Evolutionary conservation across 1,140 invertebrate species (phyloP).

Genomic region (Calliopsis andreniformis): DNA sequence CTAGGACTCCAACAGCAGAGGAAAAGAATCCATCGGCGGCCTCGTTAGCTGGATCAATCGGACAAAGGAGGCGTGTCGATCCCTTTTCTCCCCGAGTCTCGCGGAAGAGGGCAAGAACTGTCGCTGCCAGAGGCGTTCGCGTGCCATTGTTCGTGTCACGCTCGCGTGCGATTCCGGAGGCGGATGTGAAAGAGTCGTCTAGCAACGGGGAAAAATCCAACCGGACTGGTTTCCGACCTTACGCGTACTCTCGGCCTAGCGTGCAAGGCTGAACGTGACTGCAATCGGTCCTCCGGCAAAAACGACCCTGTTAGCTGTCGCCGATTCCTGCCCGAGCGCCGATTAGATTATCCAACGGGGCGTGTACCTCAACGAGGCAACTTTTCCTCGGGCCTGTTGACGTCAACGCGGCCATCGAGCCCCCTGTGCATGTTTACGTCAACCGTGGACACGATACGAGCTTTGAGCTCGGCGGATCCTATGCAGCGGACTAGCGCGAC

Average conservation of each 20-base stretch:
- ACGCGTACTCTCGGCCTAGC: conserved; percentile 22
- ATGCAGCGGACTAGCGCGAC: too few species aligned
- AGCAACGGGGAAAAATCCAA: conserved; percentile 39
- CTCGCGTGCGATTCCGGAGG: conserved; percentile 29
- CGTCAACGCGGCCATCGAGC: neutral
- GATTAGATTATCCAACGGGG: conserved; percentile 7
- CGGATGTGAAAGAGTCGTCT: conserved; percentile 35
- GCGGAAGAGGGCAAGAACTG: conserved; percentile 6
- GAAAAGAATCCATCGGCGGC: neutral
- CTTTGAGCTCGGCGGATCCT: neutral
- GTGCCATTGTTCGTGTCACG: conserved; percentile 15
- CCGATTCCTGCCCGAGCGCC: neutral
- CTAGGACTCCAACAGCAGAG: too few species aligned
- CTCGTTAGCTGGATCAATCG: too few species aligned
- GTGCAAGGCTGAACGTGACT: conserved; percentile 51
- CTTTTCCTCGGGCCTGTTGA: neutral
- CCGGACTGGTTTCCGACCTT: conserved; percentile 59
- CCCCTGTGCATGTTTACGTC: conserved; percentile 1
- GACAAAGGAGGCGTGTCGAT: too few species aligned
- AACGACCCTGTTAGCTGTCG: neutral
- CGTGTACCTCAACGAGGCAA: conserved; percentile 28
- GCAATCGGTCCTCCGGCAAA: conserved; percentile 5
- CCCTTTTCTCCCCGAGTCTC: neutral
- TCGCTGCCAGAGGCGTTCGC: conserved; percentile 8
- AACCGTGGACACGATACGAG: neutral